These are phyloP conservation scores for Delia radicum DNA, from an alignment of 1,140 invertebrate genomes.

Conservation along the genomic window DNA sequence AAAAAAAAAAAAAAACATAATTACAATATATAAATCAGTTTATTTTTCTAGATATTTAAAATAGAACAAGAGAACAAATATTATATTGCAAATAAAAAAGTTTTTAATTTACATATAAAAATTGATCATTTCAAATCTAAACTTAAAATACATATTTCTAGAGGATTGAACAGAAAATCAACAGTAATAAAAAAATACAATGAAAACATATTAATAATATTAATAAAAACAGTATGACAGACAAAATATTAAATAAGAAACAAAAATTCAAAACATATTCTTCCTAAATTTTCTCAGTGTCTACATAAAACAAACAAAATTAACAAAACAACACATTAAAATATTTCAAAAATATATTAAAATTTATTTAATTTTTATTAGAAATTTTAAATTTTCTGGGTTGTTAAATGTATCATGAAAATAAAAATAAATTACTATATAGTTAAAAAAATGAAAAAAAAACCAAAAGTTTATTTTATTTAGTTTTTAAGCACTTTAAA, in stretches of 20 bases:
- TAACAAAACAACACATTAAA: background rate
- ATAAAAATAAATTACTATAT: background rate
- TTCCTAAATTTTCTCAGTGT: conserved; percentile 28
- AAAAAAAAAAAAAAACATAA: background rate
- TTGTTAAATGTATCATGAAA: background rate
- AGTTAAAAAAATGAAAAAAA: background rate
- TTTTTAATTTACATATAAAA: too few species aligned
- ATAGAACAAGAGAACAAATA: background rate
- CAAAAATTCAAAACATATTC: conserved; percentile 2
- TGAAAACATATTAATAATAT: too few species aligned
- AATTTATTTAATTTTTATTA: background rate
- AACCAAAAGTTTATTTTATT: background rate
- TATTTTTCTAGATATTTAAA: conserved; percentile 2
- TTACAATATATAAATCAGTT: background rate
- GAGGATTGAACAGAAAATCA: background rate
- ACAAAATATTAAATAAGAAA: background rate
- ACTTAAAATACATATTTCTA: background rate
- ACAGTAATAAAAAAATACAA: background rate
- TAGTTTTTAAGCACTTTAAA: background rate
- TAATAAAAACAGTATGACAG: background rate
- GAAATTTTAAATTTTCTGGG: background rate
- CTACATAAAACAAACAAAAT: conserved; percentile 16
- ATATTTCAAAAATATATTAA: background rate
- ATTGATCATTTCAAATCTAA: background rate
- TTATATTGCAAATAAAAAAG: background rate